Conservation (phyloP, 2,797 vertebrate genomes). For the Myotis pilosus region DNA sequence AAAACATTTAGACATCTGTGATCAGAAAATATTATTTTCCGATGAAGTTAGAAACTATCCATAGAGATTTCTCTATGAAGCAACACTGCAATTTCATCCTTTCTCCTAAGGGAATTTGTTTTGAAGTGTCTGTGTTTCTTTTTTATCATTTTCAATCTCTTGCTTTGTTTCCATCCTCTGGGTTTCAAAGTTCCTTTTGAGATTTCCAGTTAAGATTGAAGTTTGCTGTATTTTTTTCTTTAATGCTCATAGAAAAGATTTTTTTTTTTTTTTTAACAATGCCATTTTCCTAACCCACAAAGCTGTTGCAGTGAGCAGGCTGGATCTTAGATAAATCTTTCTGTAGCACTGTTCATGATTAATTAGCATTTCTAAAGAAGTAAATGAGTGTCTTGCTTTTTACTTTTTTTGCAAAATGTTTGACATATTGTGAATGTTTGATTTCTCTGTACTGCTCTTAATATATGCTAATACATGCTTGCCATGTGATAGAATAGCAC, state of each 20-base stretch:
- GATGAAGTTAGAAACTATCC: constrained; percentile 24
- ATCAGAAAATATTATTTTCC: constrained; percentile 31
- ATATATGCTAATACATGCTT: constrained; percentile 56
- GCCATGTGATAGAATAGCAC: not conserved
- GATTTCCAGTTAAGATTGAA: constrained; percentile 61
- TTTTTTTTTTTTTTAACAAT: constrained; percentile 21
- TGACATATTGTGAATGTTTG: constrained; percentile 50
- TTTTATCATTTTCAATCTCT: constrained; percentile 23
- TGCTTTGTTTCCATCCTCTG: constrained; percentile 47
- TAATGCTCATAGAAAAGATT: not conserved
- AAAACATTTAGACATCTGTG: not conserved
- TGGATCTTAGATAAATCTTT: constrained; percentile 46
- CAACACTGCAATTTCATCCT: constrained; percentile 23
- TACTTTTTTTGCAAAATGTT: constrained; percentile 52
- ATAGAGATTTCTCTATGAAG: constrained; percentile 18
- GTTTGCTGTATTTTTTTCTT: not conserved
- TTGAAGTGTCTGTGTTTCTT: not conserved
- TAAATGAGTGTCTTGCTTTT: constrained; percentile 49
- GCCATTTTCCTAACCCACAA: constrained; percentile 41
- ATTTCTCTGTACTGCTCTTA: constrained; percentile 58
- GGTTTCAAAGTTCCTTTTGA: constrained; percentile 56
- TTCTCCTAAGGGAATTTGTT: constrained; percentile 28
- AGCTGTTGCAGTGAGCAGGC: not conserved
- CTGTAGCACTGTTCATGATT: constrained; percentile 22
- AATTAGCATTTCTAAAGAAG: constrained; percentile 69